A percentile compares a stretch with the other conserved stretches of the same genome.
Evolutionary conservation across 2,797 vertebrate species (phyloP).

Genomic region (Trachops cirrhosus): DNA sequence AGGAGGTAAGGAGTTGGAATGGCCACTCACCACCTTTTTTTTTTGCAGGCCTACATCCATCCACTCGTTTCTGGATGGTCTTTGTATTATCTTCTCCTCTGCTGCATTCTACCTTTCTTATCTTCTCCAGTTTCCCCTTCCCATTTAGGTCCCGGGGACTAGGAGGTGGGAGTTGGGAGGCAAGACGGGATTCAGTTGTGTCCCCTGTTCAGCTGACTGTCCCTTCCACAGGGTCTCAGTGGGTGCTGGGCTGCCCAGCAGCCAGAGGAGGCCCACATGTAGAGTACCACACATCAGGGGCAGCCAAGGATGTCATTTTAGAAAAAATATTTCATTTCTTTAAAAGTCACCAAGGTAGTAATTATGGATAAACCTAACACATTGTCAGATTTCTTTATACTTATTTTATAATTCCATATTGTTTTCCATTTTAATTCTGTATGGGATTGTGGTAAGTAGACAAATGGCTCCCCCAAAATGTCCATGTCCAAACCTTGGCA

Average conservation of each 20-base stretch:
- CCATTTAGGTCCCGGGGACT: no score
- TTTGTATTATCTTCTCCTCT: background rate
- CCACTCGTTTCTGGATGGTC: background rate
- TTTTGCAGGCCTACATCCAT: background rate
- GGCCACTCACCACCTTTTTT: background rate
- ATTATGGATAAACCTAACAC: background rate
- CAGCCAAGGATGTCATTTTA: background rate
- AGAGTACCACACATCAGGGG: background rate
- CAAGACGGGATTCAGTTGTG: fast-evolving
- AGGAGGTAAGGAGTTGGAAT: background rate
- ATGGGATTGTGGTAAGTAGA: background rate
- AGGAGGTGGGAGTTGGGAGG: background rate
- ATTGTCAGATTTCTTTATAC: conserved; percentile 1
- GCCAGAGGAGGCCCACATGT: fast-evolving
- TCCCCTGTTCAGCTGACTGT: no score
- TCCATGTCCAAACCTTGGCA: background rate
- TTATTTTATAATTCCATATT: background rate
- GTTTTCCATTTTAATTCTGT: background rate
- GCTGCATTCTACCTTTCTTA: background rate
- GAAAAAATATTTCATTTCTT: background rate
- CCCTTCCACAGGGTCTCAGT: background rate
- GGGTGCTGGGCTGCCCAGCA: no score
- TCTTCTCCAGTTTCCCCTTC: background rate
- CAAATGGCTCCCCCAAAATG: background rate
- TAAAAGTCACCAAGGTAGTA: background rate